Base-by-base conservation (phyloP, 1,140 invertebrate genomes). In the Capitella teleta region DNA sequence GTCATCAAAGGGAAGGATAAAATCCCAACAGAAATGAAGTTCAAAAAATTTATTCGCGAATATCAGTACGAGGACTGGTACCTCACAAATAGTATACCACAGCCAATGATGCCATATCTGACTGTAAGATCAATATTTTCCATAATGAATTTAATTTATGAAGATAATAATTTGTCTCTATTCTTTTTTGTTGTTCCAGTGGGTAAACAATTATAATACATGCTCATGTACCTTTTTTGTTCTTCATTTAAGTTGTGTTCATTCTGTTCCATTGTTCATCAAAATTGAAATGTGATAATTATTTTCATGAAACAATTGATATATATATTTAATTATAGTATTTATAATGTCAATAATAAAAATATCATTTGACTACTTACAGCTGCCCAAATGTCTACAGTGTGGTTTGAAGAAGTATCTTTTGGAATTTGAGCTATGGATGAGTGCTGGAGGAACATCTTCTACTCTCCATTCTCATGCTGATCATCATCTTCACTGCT, bases 61-160 rank as follows among this genome's bases (percentile, higher is more conserved):
- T 73, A 70, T 50, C 57, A 60, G 57, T 62, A 64, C 23, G 68
- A 72, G 28, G 62, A 72, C 36, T 68, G 64, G 62, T 73, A 70
- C 56, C 42, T 73, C 21, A 49, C 64, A 2, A 60, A 52, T 14
- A 60, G 56, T 8, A 51, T 71, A 6, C 70, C 69, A 19, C 34
- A 52, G 1, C 53, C 62, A 48, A 67, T 73, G 60, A 57, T 61
- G 54, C 14, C 48, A 1, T 66, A 72, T 55, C 52, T 70, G 34
- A 59, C 64, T 32, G 67, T 70, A 54, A 51, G 60, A 54, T 10
- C 21, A 38, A 14, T 12, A 38, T 14, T 38, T 10, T n/a, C 10
- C n/a, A n/a, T 14, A 18, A 18, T 21, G 38, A 6, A 21, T 21
- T 41, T n/a, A n/a, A 21, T 19, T 41, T 10, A 8, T 41, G 12